phyloP scores from a whole-genome alignment of 2,113 vertebrate species.

The Daboia siamensis region DNA sequence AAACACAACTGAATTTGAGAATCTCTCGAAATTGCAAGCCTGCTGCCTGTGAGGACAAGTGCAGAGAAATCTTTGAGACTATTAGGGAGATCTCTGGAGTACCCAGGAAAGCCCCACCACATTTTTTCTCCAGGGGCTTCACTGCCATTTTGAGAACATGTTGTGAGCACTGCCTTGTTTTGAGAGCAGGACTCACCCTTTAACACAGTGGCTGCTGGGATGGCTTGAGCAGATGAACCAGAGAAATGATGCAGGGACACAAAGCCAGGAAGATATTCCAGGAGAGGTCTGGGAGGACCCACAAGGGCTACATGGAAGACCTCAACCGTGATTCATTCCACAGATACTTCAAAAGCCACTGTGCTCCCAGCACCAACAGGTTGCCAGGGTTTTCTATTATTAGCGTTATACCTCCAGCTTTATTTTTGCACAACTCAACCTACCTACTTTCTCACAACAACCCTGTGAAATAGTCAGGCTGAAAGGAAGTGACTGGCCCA shows the following conservation, averaged over 20 bases:
- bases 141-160: not conserved
- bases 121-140: not conserved
- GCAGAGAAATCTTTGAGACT: not conserved
- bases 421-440: not conserved
- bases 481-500: not conserved
- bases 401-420: not conserved
- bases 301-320: not conserved
- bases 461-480: not conserved
- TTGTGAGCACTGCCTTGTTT: not conserved
- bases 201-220: not conserved
- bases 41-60: not conserved
- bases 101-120: not conserved
- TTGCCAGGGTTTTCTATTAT: not conserved
- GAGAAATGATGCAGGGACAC: not conserved
- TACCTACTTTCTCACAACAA: not conserved
- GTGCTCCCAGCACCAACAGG: not conserved
- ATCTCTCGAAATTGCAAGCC: not conserved
- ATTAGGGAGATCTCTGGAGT: not conserved
- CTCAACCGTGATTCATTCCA: not conserved
- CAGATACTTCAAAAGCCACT: not conserved
- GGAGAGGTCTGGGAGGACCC: not conserved
- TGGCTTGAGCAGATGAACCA: not conserved
- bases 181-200: not conserved
- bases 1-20: not conserved
- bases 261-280: not conserved